A percentile compares a stretch with the other conserved stretches of the same genome.
Conservation (phyloP, 2,797 vertebrate genomes). For the Eupleurogrammus muticus region DNA sequence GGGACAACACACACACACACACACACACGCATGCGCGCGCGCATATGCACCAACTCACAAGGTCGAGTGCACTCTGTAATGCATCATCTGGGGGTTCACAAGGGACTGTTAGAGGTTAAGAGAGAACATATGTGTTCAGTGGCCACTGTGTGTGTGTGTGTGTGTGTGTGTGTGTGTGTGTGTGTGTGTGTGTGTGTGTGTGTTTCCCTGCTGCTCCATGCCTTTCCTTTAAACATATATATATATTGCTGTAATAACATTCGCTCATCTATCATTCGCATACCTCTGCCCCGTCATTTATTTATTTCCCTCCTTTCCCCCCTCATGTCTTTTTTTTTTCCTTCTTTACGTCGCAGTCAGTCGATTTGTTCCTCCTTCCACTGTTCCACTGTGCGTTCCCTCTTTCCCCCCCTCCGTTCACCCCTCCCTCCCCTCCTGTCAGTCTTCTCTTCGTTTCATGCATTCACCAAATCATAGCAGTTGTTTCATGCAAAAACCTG, state of each 20-base stretch:
- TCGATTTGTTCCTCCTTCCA: neutral
- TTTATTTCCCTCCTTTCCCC: neutral
- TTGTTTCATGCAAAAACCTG: slow-evolving; percentile 12
- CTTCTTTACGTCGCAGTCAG: neutral
- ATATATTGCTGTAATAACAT: slow-evolving; percentile 30
- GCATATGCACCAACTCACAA: slow-evolving; percentile 27
- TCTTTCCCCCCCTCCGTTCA: neutral
- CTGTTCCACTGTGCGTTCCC: neutral
- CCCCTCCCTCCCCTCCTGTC: neutral
- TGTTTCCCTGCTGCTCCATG: slow-evolving; percentile 16
- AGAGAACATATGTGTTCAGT: slow-evolving; percentile 45
- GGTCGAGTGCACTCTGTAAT: slow-evolving; percentile 57
- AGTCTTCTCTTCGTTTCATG: neutral
- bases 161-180: slow-evolving; percentile 10
- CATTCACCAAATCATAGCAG: slow-evolving; percentile 26
- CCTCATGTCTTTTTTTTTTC: neutral
- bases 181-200: slow-evolving; percentile 6
- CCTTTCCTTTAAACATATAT: slow-evolving; percentile 18
- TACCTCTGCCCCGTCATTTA: neutral
- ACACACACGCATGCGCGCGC: slow-evolving; percentile 9
- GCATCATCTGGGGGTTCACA: slow-evolving; percentile 57
- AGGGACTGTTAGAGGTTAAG: slow-evolving; percentile 52
- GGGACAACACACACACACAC: slow-evolving; percentile 23
- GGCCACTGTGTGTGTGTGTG: slow-evolving; percentile 16
- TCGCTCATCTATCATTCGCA: slow-evolving; percentile 5